A percentile compares a stretch with the other conserved stretches of the same genome.
Evolutionary conservation across 1,140 invertebrate species (phyloP).

Genomic region (Drosophila biarmipes): DNA sequence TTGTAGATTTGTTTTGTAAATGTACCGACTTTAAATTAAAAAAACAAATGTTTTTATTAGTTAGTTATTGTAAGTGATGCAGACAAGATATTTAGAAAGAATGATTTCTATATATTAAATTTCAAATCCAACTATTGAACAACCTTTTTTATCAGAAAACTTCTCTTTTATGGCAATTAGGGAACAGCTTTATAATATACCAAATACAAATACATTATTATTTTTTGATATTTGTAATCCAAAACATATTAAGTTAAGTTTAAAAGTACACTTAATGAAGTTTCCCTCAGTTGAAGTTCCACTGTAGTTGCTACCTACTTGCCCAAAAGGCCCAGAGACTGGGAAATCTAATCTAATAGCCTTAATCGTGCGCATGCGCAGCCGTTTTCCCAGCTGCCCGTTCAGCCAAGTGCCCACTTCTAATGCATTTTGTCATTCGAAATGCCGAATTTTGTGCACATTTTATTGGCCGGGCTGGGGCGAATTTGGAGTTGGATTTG

Average conservation of each 20-base stretch:
- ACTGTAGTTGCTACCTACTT: not conserved
- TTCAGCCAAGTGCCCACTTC: not conserved
- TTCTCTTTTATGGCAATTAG: too few species aligned
- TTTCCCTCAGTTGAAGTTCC: not conserved
- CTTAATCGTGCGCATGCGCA: constrained; percentile 36
- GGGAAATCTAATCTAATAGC: constrained; percentile 27
- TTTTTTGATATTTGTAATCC: too few species aligned
- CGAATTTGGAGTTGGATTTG: constrained; percentile 27
- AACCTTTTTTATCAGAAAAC: too few species aligned
- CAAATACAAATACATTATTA: too few species aligned
- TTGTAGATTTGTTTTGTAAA: not conserved
- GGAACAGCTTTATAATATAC: too few species aligned
- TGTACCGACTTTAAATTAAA: too few species aligned
- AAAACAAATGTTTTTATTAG: too few species aligned
- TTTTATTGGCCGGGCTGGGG: constrained; percentile 60
- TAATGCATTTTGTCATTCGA: constrained; percentile 63
- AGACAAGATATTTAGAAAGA: too few species aligned
- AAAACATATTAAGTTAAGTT: not conserved
- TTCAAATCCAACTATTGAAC: too few species aligned
- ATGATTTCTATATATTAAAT: too few species aligned
- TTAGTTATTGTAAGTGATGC: too few species aligned
- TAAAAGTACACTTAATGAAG: not conserved
- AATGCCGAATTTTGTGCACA: constrained; percentile 56
- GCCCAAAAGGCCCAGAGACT: not conserved
- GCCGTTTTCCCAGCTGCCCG: constrained; percentile 9